Base-by-base conservation (phyloP, 2,888 invertebrate species). In the Coelogynopora nodosa region DNA sequence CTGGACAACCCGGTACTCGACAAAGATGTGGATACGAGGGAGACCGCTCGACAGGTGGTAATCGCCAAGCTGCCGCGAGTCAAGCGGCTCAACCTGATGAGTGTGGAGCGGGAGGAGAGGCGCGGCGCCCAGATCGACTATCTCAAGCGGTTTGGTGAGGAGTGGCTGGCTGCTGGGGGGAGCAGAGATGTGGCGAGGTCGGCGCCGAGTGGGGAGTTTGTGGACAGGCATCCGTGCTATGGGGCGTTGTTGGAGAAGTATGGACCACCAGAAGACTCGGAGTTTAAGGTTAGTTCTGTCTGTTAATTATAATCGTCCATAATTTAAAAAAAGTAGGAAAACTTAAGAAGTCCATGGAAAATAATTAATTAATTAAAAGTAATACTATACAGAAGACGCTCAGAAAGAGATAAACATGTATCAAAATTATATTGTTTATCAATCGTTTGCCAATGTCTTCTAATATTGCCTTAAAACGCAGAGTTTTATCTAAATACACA, bases 91-190 rank as follows among this genome's bases (percentile, higher is more conserved):
- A 90, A 91, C 88, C 89, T 91, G 85, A 90, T 90, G 26, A 87
- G 88, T 85, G 94, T 97, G 88, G 93, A 93, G 0, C 90, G 93
- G 0, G 94, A 94, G 87, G 94, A 95, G 87, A 94, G 96, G 86
- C 94, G 95, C 88, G 96, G 96, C 0, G 95, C 97, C 0, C 97
- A 97, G 90, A 95, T 96, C 88, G 97, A 97, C 92, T 96, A 97
- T 90, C 92, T 97, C 91, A 97, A 96, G 91, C 94, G 94, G 28
- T 94, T 94, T 91, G 95, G 95, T 30, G 88, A 89, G 31, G 89
- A 89, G 10, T 92, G 91, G 91, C 87, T 90, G 67, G 89, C 89
- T 74, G 89, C 92, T 91, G 18, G 93, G 93, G 88, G 91, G 92
- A 0, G 92, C 92, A 84, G 90, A 91, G 74, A 93, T 93, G 84